Conservation (phyloP, 2,113 vertebrate species). For the Lepidothrix coronata region DNA sequence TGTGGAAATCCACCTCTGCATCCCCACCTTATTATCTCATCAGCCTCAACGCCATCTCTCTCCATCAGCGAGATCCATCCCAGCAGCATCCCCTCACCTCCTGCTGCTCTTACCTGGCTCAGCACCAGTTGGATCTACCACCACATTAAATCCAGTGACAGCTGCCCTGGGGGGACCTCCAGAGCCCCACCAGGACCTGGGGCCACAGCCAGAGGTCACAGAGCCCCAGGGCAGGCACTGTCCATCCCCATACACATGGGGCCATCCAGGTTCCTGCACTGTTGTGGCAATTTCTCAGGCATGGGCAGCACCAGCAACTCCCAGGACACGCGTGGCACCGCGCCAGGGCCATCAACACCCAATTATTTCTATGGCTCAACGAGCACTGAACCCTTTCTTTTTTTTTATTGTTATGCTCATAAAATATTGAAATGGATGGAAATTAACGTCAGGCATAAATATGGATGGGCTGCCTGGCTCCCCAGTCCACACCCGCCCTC, state of each 20-base stretch:
- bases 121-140: accelerated
- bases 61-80: background rate
- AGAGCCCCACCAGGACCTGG: background rate
- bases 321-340: accelerated
- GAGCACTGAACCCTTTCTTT: background rate
- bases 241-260: background rate
- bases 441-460: background rate
- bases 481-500: background rate
- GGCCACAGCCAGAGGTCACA: accelerated
- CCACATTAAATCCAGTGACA: background rate
- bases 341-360: background rate
- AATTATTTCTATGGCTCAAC: background rate
- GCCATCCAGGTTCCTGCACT: background rate
- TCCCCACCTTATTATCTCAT: background rate
- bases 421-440: slow-evolving; percentile 1
- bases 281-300: background rate
- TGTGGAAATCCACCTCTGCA: background rate
- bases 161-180: background rate
- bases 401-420: background rate
- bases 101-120: background rate
- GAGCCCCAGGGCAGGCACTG: background rate
- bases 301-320: slow-evolving; percentile 13
- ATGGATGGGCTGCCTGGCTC: background rate
- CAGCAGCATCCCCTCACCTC: background rate
- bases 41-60: too few relatives aligned